Base-by-base conservation (phyloP, 2,113 vertebrate species). In the Pseudolaguvia tuberculata region DNA sequence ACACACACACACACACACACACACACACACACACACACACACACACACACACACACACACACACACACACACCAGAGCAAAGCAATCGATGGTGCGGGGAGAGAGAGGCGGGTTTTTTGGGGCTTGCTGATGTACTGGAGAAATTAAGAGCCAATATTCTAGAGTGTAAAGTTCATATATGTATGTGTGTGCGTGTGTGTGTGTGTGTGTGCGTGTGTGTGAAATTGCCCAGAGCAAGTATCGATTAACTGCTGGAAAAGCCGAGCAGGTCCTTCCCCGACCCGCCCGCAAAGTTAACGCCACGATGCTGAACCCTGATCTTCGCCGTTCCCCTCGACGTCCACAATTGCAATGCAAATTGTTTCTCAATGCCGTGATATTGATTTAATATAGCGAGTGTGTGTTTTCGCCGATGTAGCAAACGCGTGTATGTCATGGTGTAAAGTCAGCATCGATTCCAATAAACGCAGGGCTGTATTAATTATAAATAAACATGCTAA, bases 91-190 rank as follows among this genome's bases (percentile, higher is more conserved):
- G 39, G 58, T 47, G 39, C 73, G 47, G 47, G 57, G 50, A 39
- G 81, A 77, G 66, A 78, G 52, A 73, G 72, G 72, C 77, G n/a
- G 31, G 81, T 82, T 78, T 82, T 80, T 82, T 79, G 48, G 25
- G 69, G 27, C 81, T 35, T 74, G 47, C 31, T 3, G 56, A 70
- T 52, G 68, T 57, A 77, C 59, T 61, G 58, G 52, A 79, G 57
- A 57, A 42, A 71, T 70, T 35, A 53, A 55, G 61, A 72, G 61
- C 17, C 61, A 70, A 75, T 82, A 75, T 71, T 68, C 72, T 75
- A 78, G 75, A 78, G 57, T 42, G 76, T 67, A 27, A 25, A 47
- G 61, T 68, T 78, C 39, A 52, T 68, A 25, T n/a, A n/a, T n/a
- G n/a, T n/a, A n/a, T n/a, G n/a, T n/a, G n/a, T 58, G 68, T 75